These are phyloP conservation scores for Mamestra brassicae DNA, from an alignment of 2,888 invertebrate genomes.

Conservation along the genomic window DNA sequence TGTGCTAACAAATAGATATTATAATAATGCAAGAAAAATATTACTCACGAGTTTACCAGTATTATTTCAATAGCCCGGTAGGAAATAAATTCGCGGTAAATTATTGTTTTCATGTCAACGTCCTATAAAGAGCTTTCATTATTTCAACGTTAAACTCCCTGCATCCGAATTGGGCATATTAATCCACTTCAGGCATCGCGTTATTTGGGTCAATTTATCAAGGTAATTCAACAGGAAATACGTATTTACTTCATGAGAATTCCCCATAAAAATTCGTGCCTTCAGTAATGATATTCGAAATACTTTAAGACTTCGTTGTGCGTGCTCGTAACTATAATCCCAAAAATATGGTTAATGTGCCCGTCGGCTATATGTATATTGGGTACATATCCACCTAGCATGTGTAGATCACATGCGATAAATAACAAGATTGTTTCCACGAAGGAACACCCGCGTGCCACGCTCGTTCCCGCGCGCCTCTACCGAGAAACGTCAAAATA, in stretches of 20 bases:
- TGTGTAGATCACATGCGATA: slow-evolving; percentile 71
- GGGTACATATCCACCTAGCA: slow-evolving; percentile 50
- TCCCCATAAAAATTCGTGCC: slow-evolving; percentile 62
- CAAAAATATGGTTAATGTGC: slow-evolving; percentile 58
- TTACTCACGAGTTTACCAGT: background rate
- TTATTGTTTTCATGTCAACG: slow-evolving; percentile 53
- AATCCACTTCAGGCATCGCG: slow-evolving; percentile 59
- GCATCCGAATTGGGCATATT: slow-evolving; percentile 45
- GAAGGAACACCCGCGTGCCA: slow-evolving; percentile 79
- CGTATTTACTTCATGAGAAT: slow-evolving; percentile 66
- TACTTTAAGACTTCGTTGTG: slow-evolving; percentile 55
- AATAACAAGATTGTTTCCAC: slow-evolving; percentile 77
- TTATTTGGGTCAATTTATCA: slow-evolving; percentile 65
- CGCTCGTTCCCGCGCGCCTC: slow-evolving; percentile 69
- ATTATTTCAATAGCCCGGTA: slow-evolving; percentile 6
- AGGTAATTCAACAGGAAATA: slow-evolving; percentile 64
- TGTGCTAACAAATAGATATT: background rate
- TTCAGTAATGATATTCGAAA: slow-evolving; percentile 59
- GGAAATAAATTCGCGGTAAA: slow-evolving; percentile 43
- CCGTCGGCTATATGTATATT: slow-evolving; percentile 27
- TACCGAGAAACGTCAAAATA: slow-evolving; percentile 90
- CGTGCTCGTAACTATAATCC: slow-evolving; percentile 63
- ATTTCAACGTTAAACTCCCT: slow-evolving; percentile 45
- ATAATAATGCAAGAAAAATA: too few species aligned
- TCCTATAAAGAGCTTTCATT: slow-evolving; percentile 52